phyloP scores from a whole-genome alignment of 2,113 vertebrate species.

The Pholis gunnellus region DNA sequence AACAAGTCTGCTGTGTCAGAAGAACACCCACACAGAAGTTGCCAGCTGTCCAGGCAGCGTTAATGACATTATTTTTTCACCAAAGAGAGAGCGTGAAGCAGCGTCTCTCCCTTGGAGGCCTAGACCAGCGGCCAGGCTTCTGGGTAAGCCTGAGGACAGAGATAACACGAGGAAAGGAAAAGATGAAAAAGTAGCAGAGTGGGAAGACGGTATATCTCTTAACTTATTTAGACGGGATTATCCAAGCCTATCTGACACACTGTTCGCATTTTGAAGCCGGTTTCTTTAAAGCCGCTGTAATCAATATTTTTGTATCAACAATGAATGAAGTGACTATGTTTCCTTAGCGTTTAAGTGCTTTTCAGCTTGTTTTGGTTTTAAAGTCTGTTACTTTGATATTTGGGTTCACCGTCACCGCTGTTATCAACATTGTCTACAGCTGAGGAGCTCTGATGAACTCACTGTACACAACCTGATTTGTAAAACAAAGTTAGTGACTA shows the following conservation, averaged over 20 bases:
- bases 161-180: neutral
- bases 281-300: neutral
- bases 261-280: neutral
- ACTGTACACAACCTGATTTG: neutral
- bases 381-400: neutral
- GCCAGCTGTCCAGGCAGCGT: slow-evolving; percentile 14
- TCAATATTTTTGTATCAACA: neutral
- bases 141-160: slow-evolving; percentile 57
- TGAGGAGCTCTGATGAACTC: neutral
- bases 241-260: neutral
- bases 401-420: neutral
- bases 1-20: slow-evolving; percentile 37
- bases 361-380: neutral
- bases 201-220: slow-evolving; percentile 1
- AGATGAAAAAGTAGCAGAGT: slow-evolving; percentile 8
- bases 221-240: neutral
- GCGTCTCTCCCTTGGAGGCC: slow-evolving; percentile 31
- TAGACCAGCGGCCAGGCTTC: slow-evolving; percentile 50
- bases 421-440: neutral
- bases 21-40: slow-evolving; percentile 31
- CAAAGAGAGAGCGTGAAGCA: slow-evolving; percentile 17
- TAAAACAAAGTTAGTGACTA: neutral
- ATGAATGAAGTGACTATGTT: neutral
- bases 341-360: neutral
- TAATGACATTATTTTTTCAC: slow-evolving; percentile 46